A percentile compares a stretch with the other conserved stretches of the same genome.
These are phyloP conservation scores for Pycnomerus fuliginosus DNA, from an alignment of 2,888 invertebrate genomes.

Conservation along the genomic window DNA sequence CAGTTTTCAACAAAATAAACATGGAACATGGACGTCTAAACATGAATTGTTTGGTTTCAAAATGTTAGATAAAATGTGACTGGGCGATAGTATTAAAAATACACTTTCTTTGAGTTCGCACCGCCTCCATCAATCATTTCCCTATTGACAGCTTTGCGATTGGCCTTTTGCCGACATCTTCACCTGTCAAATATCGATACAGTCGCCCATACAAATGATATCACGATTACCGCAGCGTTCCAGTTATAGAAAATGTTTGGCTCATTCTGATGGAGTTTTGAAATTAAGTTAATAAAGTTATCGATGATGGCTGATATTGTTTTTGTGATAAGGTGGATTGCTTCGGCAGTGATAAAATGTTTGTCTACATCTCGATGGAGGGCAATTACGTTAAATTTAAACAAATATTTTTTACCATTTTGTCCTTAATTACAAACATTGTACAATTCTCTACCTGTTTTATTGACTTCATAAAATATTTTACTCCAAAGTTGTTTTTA, in stretches of 20 bases:
- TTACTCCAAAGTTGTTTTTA: too few species aligned
- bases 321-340: conserved; percentile 19
- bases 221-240: neutral
- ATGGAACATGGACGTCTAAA: conserved; percentile 23
- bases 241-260: conserved; percentile 3
- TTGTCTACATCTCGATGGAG: too few species aligned
- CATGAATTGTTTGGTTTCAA: conserved; percentile 27
- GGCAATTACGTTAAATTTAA: too few species aligned
- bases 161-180: conserved; percentile 48
- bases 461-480: too few species aligned
- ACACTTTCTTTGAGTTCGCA: conserved; percentile 30
- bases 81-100: conserved; percentile 18
- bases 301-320: conserved; percentile 21
- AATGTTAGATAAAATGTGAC: conserved; percentile 28
- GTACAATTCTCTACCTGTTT: too few species aligned
- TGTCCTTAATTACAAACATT: too few species aligned
- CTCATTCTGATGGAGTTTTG: conserved; percentile 10
- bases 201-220: conserved; percentile 19
- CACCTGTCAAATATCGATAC: conserved; percentile 43
- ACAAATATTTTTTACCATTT: too few species aligned
- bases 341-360: conserved; percentile 11
- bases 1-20: conserved; percentile 4
- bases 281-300: conserved; percentile 23
- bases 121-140: conserved; percentile 47
- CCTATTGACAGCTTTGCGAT: conserved; percentile 44